A percentile compares a stretch with the other conserved stretches of the same genome.
Evolutionary conservation across 2,113 vertebrate species (phyloP).

Genomic region (Microtus oregoni): DNA sequence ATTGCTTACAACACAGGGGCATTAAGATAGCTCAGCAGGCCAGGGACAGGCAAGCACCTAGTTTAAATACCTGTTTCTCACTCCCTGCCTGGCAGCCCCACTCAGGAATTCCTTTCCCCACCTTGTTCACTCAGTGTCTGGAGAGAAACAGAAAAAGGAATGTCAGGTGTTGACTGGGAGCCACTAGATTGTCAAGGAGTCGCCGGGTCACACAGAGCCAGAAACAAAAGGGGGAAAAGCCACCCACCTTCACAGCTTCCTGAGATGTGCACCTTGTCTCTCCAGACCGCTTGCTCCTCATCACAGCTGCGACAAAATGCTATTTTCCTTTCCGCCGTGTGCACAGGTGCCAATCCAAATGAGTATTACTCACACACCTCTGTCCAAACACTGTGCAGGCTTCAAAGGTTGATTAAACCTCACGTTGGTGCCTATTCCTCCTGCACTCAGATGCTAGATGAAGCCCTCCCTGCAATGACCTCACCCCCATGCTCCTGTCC

Average conservation of each 20-base stretch:
- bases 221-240: constrained; percentile 60
- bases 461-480: constrained; percentile 52
- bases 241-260: constrained; percentile 20
- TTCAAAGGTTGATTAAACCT: constrained; percentile 72
- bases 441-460: neutral
- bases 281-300: constrained; percentile 28
- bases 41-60: neutral
- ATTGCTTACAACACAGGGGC: accelerated
- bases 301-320: constrained; percentile 55
- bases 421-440: constrained; percentile 23
- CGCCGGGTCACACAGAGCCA: constrained; percentile 53
- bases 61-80: neutral
- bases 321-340: constrained; percentile 25
- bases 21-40: neutral
- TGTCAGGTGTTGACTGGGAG: constrained; percentile 53
- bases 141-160: constrained; percentile 29
- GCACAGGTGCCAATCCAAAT: neutral
- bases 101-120: neutral
- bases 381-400: constrained; percentile 75
- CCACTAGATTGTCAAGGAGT: constrained; percentile 69
- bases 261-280: neutral
- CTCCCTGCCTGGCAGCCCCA: neutral
- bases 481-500: neutral
- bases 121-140: neutral
- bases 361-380: constrained; percentile 58